Conservation (phyloP, 53 echinoderm and acorn worm species). For the Arbacia lixula region DNA sequence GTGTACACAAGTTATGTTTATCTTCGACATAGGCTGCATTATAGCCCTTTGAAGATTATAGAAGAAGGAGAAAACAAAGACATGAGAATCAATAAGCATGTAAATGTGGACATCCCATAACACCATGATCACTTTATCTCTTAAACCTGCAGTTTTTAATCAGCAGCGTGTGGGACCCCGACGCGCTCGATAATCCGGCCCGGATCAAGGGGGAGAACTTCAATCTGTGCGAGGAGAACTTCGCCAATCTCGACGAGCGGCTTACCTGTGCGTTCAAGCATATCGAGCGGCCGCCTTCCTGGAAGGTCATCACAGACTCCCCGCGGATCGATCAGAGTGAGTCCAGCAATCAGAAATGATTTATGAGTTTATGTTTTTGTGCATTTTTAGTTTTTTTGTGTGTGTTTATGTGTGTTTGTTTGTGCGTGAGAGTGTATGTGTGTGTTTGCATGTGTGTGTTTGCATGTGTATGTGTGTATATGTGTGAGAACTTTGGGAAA, state of each 20-base stretch:
- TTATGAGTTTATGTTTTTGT: neutral
- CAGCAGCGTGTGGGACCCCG: constrained; percentile 84
- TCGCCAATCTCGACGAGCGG: constrained; percentile 76
- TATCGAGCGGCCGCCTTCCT: constrained; percentile 76
- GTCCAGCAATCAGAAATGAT: constrained; percentile 12
- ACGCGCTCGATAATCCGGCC: constrained; percentile 80
- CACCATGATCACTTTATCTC: too few species aligned
- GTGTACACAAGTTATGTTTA: too few species aligned
- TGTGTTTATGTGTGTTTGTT: neutral
- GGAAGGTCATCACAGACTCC: constrained; percentile 86
- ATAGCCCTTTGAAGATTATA: too few species aligned
- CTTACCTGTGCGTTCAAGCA: constrained; percentile 91
- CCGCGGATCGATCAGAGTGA: constrained; percentile 89
- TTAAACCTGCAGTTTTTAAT: constrained; percentile 75
- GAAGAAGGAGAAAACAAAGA: too few species aligned
- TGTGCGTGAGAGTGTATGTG: neutral
- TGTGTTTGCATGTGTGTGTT: constrained; percentile 2
- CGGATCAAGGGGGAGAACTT: constrained; percentile 86
- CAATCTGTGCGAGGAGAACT: constrained; percentile 84
- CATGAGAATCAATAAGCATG: too few species aligned
- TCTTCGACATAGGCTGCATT: too few species aligned
- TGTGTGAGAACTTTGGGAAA: neutral
- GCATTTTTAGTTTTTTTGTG: neutral
- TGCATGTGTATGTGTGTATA: constrained; percentile 1
- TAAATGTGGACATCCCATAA: too few species aligned